A percentile compares a stretch with the other conserved stretches of the same genome.
Evolutionary conservation across 2,113 vertebrate species (phyloP).

Genomic region (Dipodomys spectabilis): DNA sequence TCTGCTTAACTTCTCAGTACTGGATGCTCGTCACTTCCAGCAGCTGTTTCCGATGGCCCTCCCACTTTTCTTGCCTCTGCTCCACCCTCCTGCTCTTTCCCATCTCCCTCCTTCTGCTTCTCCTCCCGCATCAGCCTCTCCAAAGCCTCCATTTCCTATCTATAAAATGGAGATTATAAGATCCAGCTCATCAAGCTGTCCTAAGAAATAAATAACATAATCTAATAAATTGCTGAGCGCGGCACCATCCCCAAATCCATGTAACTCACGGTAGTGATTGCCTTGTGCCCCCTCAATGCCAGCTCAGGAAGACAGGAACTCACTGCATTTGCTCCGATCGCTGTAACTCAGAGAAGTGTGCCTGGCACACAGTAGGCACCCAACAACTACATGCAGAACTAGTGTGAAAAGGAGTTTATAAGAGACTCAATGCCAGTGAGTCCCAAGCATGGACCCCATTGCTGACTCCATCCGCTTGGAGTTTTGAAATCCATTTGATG

Average conservation of each 20-base stretch:
- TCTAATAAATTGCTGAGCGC: neutral
- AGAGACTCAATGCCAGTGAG: neutral
- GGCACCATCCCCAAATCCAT: neutral
- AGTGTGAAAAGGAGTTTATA: neutral
- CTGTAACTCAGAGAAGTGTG: neutral
- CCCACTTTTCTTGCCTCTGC: neutral
- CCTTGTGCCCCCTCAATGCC: no score
- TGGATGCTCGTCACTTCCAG: neutral
- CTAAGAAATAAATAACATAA: neutral
- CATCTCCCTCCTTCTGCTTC: neutral
- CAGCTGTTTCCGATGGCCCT: neutral
- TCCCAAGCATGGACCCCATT: neutral
- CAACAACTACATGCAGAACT: neutral
- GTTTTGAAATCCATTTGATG: conserved; percentile 30
- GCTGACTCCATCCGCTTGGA: neutral
- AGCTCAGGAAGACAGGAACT: neutral
- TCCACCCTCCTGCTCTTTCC: neutral
- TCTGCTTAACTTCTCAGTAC: neutral
- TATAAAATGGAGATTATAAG: neutral
- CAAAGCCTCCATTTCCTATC: neutral
- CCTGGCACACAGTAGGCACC: neutral
- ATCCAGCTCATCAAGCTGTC: neutral
- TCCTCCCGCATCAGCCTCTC: neutral
- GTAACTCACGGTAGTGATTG: neutral
- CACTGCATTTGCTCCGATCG: neutral